Evolutionary conservation across 2,113 vertebrate genomes (phyloP), one percentile per base, ranked within the genome.

Genomic region (Menura novaehollandiae): DNA sequence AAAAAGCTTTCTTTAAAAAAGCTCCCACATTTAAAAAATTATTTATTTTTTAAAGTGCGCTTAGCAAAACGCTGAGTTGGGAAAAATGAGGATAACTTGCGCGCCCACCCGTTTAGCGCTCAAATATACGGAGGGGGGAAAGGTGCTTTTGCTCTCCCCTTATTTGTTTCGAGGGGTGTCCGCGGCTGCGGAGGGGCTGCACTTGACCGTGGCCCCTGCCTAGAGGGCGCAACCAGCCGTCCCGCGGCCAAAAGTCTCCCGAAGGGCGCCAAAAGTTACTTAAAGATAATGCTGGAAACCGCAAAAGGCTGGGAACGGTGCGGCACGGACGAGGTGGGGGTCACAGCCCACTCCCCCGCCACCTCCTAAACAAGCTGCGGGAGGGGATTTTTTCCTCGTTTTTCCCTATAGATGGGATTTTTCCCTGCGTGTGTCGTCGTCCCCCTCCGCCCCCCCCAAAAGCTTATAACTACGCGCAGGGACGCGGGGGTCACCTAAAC

Each of bases 221-320:
- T 98, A 98, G 98, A 98, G 98, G 98, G 98, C 98, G 98, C 98
- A 98, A 97, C 97, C 97, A 96, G 97, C 96, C 98, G 97, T 97
- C 98, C 98, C 98, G 91, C 78, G 96, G 98, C 97, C 98, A 96
- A 97, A 97, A 98, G 98, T 97, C 98, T 97, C 97, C 94, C 95
- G 98, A 95, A 98, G 97, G 98, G 98, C 98, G 98, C 97, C 98
- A 98, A 98, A 98, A 98, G 97, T 98, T 98, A 98, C 97, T 98
- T 96, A 88, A 47, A 97, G 97, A 98, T 97, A 97, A 98, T 97
- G 97, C 92, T 97, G 96, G 96, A 97, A 97, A 97, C 97, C 97
- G 91, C 98, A 98, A 94, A 97, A 96, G 93, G 93, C 97, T 97
- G 97, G 97, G 97, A 97, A 92, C 95, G 93, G 94, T 91, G 88